A percentile compares a stretch with the other conserved stretches of the same genome.
Evolutionary conservation across 2,113 vertebrate species (phyloP).

Genomic region (Tupaia tana): DNA sequence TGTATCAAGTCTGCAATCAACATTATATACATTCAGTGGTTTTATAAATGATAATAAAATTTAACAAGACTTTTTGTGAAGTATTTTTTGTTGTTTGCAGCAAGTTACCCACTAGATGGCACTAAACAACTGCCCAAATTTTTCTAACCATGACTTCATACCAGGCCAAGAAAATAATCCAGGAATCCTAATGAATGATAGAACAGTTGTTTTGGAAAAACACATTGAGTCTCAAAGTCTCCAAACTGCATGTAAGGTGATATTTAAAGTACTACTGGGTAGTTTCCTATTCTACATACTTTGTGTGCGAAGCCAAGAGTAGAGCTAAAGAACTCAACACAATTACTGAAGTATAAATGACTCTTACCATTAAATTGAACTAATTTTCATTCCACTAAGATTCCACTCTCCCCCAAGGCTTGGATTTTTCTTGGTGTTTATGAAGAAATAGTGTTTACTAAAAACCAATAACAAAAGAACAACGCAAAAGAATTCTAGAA

Average conservation of each 20-base stretch:
- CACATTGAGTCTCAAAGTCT: background rate
- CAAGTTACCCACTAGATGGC: conserved; percentile 76
- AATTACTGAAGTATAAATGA: background rate
- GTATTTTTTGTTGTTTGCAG: background rate
- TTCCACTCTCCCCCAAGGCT: background rate
- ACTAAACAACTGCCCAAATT: conserved; percentile 53
- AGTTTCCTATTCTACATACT: background rate
- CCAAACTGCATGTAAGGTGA: background rate
- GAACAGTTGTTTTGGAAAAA: background rate
- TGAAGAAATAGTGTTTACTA: background rate
- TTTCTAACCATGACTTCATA: background rate
- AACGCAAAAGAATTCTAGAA: background rate
- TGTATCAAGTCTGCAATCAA: conserved; percentile 40
- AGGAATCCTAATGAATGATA: background rate
- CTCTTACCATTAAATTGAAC: background rate
- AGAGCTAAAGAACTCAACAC: background rate
- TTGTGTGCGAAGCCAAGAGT: background rate
- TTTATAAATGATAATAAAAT: conserved; percentile 43
- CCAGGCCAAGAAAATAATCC: conserved; percentile 29
- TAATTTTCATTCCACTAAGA: conserved; percentile 17
- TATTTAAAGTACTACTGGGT: background rate
- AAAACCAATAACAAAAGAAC: background rate
- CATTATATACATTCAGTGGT: background rate
- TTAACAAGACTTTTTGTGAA: background rate
- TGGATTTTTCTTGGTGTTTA: background rate